phyloP scores from a whole-genome alignment of 1,140 invertebrate genomes.

The Trichoplusia ni region DNA sequence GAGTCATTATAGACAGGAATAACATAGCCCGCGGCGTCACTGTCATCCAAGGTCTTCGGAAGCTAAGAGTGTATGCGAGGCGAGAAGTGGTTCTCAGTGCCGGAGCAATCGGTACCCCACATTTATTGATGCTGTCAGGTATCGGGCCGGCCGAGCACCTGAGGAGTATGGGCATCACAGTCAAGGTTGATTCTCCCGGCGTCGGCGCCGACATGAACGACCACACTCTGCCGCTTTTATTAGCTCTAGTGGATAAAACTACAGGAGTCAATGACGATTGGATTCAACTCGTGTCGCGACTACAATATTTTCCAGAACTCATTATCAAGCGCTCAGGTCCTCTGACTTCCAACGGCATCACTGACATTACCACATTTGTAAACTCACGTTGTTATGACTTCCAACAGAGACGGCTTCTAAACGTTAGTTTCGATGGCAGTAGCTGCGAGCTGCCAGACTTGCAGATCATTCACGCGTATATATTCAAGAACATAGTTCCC shows the following conservation, averaged over 20 bases:
- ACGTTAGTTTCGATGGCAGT: constrained; percentile 26
- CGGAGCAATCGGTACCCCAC: constrained; percentile 86
- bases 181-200: constrained; percentile 82
- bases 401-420: constrained; percentile 40
- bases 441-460: constrained; percentile 52
- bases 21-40: constrained; percentile 86
- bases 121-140: constrained; percentile 89
- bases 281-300: constrained; percentile 58
- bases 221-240: constrained; percentile 81
- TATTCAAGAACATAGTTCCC: constrained; percentile 81
- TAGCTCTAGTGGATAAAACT: constrained; percentile 69
- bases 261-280: constrained; percentile 34
- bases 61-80: constrained; percentile 68
- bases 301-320: constrained; percentile 59
- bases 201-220: constrained; percentile 91
- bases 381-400: constrained; percentile 79
- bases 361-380: constrained; percentile 78
- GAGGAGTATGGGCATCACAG: constrained; percentile 80
- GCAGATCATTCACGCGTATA: constrained; percentile 46
- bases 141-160: constrained; percentile 85
- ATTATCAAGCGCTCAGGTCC: constrained; percentile 60
- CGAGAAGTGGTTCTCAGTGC: constrained; percentile 89
- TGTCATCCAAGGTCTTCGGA: constrained; percentile 19
- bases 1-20: constrained; percentile 86
- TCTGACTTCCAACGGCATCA: constrained; percentile 75